These are phyloP conservation scores for Nasua narica DNA, from an alignment of 2,797 vertebrate species.

Conservation along the genomic window DNA sequence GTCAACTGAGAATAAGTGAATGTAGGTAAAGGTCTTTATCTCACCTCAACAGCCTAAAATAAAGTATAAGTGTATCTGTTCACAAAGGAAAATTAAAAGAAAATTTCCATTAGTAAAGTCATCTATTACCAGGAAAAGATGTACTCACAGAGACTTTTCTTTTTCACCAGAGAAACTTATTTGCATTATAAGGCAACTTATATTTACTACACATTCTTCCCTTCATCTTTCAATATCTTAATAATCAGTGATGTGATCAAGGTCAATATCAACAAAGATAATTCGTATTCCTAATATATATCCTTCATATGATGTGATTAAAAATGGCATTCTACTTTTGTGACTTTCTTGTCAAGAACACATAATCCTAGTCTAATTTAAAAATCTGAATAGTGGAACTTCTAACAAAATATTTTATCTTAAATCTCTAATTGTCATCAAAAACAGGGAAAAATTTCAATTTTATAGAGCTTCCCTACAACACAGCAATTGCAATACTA, in stretches of 20 bases:
- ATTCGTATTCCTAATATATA: neutral
- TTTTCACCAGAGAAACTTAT: neutral
- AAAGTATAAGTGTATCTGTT: neutral
- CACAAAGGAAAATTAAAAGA: neutral
- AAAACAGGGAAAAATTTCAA: too few species aligned
- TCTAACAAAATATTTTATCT: neutral
- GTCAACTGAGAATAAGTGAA: neutral
- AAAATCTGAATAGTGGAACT: neutral
- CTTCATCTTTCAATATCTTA: neutral
- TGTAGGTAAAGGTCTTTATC: neutral
- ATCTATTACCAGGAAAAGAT: neutral
- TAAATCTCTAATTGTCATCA: neutral
- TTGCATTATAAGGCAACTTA: neutral
- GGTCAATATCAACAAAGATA: neutral
- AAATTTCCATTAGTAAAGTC: neutral
- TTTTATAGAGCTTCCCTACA: too few species aligned
- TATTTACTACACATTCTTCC: neutral
- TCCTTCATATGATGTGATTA: neutral
- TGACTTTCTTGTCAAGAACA: neutral
- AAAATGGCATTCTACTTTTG: neutral
- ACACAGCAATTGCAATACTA: too few species aligned
- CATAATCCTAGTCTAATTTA: neutral
- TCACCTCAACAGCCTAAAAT: neutral
- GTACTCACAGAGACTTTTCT: neutral
- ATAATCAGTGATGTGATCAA: neutral